phyloP scores from a whole-genome alignment of 1,140 invertebrate genomes.

The Drosophila pectinifera region DNA sequence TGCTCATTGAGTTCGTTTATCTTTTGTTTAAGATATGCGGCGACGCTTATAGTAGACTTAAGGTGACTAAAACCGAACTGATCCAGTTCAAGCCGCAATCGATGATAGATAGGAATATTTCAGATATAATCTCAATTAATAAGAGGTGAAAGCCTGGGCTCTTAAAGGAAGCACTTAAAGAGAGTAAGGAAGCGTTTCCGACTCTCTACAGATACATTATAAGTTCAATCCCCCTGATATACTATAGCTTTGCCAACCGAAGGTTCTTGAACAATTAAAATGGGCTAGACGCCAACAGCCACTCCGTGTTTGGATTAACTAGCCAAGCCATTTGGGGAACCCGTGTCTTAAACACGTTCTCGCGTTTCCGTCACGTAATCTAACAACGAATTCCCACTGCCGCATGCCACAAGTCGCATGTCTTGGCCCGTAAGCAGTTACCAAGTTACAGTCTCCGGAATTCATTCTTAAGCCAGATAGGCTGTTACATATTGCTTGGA shows the following conservation, averaged over 20 bases:
- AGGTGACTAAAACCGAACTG: constrained; percentile 13
- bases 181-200: neutral
- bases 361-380: constrained; percentile 38
- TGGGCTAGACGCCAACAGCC: neutral
- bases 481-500: neutral
- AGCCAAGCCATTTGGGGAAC: constrained; percentile 21
- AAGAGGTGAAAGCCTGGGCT: neutral
- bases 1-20: constrained; percentile 3
- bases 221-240: too few species aligned
- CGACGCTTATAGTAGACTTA: neutral
- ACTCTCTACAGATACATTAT: neutral
- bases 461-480: neutral
- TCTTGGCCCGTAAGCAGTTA: constrained; percentile 3
- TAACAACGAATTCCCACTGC: constrained; percentile 22
- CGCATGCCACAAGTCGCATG: constrained; percentile 15
- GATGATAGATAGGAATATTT: constrained; percentile 10
- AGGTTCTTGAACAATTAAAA: constrained; percentile 11
- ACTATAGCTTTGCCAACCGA: neutral
- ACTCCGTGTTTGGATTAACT: constrained; percentile 1
- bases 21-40: constrained; percentile 11
- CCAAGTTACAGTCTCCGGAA: neutral
- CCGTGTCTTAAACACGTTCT: constrained; percentile 22
- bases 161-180: neutral
- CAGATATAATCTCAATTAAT: constrained; percentile 3
- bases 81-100: constrained; percentile 28